Percentiles rank a stretch among this genome's conserved stretches.
Conservation (phyloP, 2,888 invertebrate species). For the Aquatica leii region DNA sequence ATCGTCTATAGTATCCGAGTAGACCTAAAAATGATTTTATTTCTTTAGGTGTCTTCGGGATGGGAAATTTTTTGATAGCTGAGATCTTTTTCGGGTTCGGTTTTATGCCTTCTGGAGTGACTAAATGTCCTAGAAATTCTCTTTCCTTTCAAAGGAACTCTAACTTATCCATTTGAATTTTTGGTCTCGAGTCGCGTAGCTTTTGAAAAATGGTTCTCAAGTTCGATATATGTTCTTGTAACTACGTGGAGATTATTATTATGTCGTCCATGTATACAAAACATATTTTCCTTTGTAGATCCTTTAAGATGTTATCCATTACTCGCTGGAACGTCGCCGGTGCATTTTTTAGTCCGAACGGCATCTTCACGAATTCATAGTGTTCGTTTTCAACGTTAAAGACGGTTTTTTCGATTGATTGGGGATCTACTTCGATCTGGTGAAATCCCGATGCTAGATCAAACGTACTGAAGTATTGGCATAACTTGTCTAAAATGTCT, state of each 20-base stretch:
- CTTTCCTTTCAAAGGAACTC: background rate
- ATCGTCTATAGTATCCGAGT: background rate
- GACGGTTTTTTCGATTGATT: slow-evolving; percentile 40
- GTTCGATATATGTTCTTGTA: background rate
- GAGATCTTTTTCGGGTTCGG: background rate
- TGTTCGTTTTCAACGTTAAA: slow-evolving; percentile 38
- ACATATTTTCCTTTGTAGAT: no score
- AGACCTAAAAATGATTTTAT: background rate
- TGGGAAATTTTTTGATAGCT: background rate
- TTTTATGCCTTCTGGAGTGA: background rate
- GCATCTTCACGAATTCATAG: slow-evolving; percentile 41
- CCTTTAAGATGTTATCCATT: slow-evolving; percentile 20
- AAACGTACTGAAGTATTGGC: slow-evolving; percentile 3
- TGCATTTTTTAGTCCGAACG: slow-evolving; percentile 17
- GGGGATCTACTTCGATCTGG: background rate
- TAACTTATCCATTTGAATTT: background rate
- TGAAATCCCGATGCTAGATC: slow-evolving; percentile 32
- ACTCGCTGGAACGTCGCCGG: slow-evolving; percentile 43
- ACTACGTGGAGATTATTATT: background rate
- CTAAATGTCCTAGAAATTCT: background rate
- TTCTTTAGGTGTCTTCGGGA: background rate
- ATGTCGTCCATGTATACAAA: no score
- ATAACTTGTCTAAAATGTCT: background rate
- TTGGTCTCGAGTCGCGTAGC: background rate
- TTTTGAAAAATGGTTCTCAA: background rate